Percentiles rank a stretch among this genome's conserved stretches.
These are phyloP conservation scores for Phataginus tricuspis DNA, from an alignment of 2,797 vertebrate species.

Conservation along the genomic window DNA sequence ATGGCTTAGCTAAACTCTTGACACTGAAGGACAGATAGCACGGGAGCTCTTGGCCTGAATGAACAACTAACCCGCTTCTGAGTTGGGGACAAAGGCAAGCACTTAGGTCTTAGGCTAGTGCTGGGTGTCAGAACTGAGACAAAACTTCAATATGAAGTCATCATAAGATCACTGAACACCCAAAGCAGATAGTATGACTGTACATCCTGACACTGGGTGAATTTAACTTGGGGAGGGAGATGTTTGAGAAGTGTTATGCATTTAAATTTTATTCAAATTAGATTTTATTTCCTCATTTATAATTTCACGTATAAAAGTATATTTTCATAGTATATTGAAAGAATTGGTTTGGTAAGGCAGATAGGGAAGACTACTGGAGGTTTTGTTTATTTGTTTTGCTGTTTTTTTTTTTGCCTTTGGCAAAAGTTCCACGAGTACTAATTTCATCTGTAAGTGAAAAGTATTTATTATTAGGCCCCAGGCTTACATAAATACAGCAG, in stretches of 20 bases:
- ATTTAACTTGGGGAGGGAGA: background rate
- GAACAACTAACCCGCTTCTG: background rate
- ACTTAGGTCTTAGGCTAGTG: background rate
- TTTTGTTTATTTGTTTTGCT: conserved; percentile 72
- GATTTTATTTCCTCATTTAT: conserved; percentile 52
- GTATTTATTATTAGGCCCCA: conserved; percentile 77
- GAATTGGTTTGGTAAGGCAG: conserved; percentile 43
- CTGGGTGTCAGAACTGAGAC: background rate
- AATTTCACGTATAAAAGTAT: conserved; percentile 19
- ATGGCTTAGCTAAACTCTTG: background rate
- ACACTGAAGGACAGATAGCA: background rate
- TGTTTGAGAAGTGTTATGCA: background rate
- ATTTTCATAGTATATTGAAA: background rate
- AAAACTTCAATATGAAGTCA: background rate
- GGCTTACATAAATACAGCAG: conserved; percentile 75
- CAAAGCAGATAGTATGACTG: background rate
- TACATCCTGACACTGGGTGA: background rate
- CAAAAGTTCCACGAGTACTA: conserved; percentile 69
- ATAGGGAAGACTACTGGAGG: conserved; percentile 29
- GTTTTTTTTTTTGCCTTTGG: conserved; percentile 71
- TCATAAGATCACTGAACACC: background rate
- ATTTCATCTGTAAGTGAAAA: conserved; percentile 74
- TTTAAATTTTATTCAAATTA: conserved; percentile 45
- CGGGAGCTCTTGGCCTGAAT: background rate
- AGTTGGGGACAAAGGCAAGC: background rate